These are phyloP conservation scores for Pangasius macronema DNA, from an alignment of 2,797 vertebrate species.

Conservation along the genomic window DNA sequence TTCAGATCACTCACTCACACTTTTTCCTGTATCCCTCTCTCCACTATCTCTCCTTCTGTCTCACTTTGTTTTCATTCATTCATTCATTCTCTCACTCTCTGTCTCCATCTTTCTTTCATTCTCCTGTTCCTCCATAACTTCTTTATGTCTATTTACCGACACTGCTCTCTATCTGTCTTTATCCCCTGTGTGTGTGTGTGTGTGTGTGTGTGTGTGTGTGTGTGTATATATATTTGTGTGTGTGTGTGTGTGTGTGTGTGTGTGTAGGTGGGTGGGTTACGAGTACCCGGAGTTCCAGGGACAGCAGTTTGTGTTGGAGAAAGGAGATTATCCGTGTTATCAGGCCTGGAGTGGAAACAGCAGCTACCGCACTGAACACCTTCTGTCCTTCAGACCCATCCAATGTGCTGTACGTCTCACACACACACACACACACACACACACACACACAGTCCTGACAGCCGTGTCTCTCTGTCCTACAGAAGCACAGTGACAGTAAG, in stretches of 20 bases:
- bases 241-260: constrained; percentile 19
- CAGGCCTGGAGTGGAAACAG: constrained; percentile 95
- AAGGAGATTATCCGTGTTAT: constrained; percentile 92
- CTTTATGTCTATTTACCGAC: neutral
- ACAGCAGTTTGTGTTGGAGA: constrained; percentile 97
- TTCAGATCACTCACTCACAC: neutral
- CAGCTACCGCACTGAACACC: constrained; percentile 90
- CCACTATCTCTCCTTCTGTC: neutral
- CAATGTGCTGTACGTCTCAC: constrained; percentile 85
- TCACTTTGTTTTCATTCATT: neutral
- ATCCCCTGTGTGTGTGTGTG: neutral
- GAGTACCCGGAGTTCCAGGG: constrained; percentile 96
- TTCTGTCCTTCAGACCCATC: constrained; percentile 93
- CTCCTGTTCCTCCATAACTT: neutral
- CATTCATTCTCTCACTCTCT: neutral
- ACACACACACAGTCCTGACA: neutral
- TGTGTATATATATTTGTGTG: neutral
- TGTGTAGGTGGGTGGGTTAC: constrained; percentile 87
- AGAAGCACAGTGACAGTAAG: constrained; percentile 89
- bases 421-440: neutral
- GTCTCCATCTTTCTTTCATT: neutral
- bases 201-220: constrained; percentile 20
- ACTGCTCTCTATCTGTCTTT: neutral
- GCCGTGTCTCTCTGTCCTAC: constrained; percentile 3
- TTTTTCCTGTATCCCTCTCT: neutral